These are phyloP conservation scores for Baryphthengus martii DNA, from an alignment of 2,113 vertebrate species.

Conservation along the genomic window DNA sequence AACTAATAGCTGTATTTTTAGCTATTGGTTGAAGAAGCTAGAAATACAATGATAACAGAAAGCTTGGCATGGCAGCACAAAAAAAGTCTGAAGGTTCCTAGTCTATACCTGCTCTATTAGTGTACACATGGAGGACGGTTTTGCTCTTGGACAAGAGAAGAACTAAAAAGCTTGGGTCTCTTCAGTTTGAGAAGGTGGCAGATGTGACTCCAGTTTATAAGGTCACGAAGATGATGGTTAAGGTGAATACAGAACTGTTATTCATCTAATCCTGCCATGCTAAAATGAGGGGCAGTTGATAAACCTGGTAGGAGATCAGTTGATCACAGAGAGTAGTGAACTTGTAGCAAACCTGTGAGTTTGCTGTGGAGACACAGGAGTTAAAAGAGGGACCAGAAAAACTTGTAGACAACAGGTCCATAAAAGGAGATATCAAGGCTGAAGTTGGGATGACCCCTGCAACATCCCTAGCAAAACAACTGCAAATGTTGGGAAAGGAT, in stretches of 20 bases:
- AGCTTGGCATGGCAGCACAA: not conserved
- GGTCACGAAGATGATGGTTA: not conserved
- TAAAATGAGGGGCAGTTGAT: not conserved
- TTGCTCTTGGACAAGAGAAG: not conserved
- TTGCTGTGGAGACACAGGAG: not conserved
- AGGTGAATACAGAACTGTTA: not conserved
- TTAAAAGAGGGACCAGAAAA: not conserved
- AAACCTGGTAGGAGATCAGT: not conserved
- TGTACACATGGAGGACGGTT: no score
- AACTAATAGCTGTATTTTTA: not conserved
- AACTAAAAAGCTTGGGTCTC: not conserved
- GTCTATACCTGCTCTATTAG: no score
- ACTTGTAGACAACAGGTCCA: not conserved
- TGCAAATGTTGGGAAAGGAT: not conserved
- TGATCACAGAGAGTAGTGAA: not conserved
- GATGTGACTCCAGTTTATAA: not conserved
- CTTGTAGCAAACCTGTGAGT: not conserved
- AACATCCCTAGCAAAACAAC: not conserved
- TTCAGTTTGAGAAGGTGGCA: not conserved
- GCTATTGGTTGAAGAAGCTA: not conserved
- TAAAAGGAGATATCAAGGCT: not conserved
- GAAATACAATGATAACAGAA: not conserved
- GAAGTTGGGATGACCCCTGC: not conserved
- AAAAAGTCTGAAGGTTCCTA: not conserved
- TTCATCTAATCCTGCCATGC: not conserved